Evolutionary conservation across 1,140 invertebrate genomes (phyloP), one percentile per base, ranked within the genome.

Genomic region (Macrobrachium rosenbergii): DNA sequence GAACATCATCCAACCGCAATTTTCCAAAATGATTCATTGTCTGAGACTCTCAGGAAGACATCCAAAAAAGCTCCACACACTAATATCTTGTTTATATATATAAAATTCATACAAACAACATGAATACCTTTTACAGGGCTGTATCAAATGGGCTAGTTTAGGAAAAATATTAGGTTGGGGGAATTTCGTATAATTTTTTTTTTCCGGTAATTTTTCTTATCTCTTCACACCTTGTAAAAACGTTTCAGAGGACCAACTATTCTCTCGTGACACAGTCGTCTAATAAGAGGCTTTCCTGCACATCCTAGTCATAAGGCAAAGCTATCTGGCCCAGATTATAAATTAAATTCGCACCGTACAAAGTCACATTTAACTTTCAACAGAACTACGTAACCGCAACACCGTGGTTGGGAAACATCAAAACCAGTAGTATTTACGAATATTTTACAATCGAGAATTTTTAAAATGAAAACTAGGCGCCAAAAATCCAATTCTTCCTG

Each of bases 101-200:
- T 73, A 84, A 84, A 84, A 84, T 84, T 84, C 82, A 64, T 84
- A 84, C 77, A 84, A 84, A 84, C 82, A 84, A 84, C 82, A 84
- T 84, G 75, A 62, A 78, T 77, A 84, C 62, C 82, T 84, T 67
- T 75, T 67, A 28, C 23, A 75, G 64, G 82, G 64, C 73, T 84
- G 82, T 83, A 84, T 84, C 82, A 84, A 84, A 84, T 64, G 62
- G 76, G 73, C 77, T 84, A 75, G 60, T 75, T 84, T 75, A 77
- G 64, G 75, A 77, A 23, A 75, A 63, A 64, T 77, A 64, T 84
- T 76, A 77, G 60, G 59, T 63, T 14, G 37, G 37, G 23, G 52
- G 52, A 58, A 19, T 58, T 60, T 59, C 63, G 21, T 63, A 21
- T 45, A 76, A 75, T 64, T 83, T 76, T 83, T 43, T 83, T 62